Evolutionary conservation across 2,113 vertebrate genomes (phyloP).

Genomic region (Elgaria multicarinata): DNA sequence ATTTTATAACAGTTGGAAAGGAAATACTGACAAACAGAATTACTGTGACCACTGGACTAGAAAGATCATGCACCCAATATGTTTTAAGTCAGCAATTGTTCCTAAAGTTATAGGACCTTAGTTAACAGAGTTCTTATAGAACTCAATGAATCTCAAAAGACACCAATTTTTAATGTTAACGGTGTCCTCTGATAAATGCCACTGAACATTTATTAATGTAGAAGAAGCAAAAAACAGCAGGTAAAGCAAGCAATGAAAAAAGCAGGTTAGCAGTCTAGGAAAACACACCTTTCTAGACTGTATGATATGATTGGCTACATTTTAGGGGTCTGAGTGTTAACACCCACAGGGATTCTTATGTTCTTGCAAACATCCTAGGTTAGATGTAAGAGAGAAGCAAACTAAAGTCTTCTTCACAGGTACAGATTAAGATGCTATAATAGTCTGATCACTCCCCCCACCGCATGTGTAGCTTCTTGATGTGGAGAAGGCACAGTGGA

Average conservation of each 20-base stretch:
- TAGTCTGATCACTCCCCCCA: not conserved
- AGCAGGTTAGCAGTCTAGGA: not conserved
- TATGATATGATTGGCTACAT: not conserved
- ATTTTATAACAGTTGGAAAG: not conserved
- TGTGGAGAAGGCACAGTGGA: not conserved
- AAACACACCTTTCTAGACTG: not conserved
- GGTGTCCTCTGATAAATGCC: conserved; percentile 59
- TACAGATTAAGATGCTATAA: not conserved
- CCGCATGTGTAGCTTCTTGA: not conserved
- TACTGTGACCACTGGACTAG: conserved; percentile 6
- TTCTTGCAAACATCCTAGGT: not conserved
- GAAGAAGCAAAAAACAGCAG: not conserved
- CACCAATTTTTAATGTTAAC: conserved; percentile 53
- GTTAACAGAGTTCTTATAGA: conserved; percentile 18
- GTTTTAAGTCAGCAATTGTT: not conserved
- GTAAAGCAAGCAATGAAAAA: not conserved
- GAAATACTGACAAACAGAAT: conserved; percentile 25
- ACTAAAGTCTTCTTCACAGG: not conserved
- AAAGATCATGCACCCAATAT: conserved; percentile 36
- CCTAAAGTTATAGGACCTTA: conserved; percentile 45
- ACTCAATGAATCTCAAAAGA: conserved; percentile 47
- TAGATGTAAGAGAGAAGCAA: not conserved
- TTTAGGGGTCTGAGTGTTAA: too few species aligned
- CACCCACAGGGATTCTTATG: not conserved
- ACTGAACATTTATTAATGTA: conserved; percentile 28